These are phyloP conservation scores for Thamnophis sirtalis DNA, from an alignment of 2,113 vertebrate species.

Conservation along the genomic window DNA sequence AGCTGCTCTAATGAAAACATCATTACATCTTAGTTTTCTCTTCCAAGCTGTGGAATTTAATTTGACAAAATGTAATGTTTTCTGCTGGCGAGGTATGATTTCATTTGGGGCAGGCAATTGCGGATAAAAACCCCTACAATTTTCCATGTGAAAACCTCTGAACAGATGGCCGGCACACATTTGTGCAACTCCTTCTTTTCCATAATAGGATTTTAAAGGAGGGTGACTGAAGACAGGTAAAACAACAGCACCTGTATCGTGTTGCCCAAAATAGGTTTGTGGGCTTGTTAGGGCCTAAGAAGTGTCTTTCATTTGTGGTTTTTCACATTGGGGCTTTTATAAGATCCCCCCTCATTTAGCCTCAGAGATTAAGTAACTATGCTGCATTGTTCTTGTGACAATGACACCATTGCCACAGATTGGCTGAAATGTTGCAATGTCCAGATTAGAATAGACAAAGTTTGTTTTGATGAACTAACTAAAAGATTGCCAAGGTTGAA, in stretches of 20 bases:
- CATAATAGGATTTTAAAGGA: not conserved
- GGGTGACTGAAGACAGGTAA: not conserved
- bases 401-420: not conserved
- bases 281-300: not conserved
- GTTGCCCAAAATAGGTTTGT: not conserved
- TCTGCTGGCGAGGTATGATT: not conserved
- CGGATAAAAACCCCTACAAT: not conserved
- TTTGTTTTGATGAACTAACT: not conserved
- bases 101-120: not conserved
- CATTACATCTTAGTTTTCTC: not conserved
- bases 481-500: not conserved
- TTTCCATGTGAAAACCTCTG: not conserved
- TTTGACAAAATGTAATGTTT: not conserved
- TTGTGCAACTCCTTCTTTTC: not conserved
- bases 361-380: too few relatives aligned
- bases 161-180: not conserved
- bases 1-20: not conserved
- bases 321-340: not conserved
- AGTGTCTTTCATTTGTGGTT: not conserved
- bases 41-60: not conserved
- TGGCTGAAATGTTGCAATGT: not conserved
- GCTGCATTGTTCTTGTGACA: not conserved
- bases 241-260: not conserved
- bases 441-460: not conserved
- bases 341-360: not conserved